phyloP scores from a whole-genome alignment of 2,113 vertebrate genomes.

The Cebus imitator region DNA sequence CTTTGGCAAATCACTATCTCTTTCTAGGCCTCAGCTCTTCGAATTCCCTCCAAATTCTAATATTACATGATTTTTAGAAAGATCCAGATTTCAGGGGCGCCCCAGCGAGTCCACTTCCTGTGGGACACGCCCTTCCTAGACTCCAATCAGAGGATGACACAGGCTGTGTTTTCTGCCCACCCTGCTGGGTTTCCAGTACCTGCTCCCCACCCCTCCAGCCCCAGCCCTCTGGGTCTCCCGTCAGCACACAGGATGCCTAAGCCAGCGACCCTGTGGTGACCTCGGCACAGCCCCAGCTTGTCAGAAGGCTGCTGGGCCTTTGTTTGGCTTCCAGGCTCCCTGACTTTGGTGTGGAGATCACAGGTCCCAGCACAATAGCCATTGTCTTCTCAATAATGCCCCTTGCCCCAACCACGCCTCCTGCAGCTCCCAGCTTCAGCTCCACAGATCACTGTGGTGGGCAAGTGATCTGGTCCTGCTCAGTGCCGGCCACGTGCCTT shows the following conservation, averaged over 20 bases:
- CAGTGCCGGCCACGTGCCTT: background rate
- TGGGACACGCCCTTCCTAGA: background rate
- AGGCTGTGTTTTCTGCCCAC: background rate
- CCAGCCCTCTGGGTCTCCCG: background rate
- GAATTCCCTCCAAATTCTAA: background rate
- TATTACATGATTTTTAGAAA: background rate
- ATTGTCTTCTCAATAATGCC: slow-evolving; percentile 93
- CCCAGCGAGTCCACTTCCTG: background rate
- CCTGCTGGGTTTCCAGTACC: background rate
- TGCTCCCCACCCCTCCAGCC: background rate
- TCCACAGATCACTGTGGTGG: background rate
- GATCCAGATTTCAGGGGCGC: background rate
- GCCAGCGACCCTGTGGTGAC: slow-evolving; percentile 85
- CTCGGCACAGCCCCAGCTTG: slow-evolving; percentile 82
- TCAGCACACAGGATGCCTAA: background rate
- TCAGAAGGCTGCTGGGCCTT: slow-evolving; percentile 84
- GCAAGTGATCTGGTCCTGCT: background rate
- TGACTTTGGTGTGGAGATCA: slow-evolving; percentile 92
- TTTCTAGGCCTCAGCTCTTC: background rate
- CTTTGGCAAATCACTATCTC: background rate
- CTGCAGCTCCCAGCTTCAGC: slow-evolving; percentile 1
- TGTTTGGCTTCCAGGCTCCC: slow-evolving; percentile 85
- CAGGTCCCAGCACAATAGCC: slow-evolving; percentile 89
- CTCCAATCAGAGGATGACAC: no score
- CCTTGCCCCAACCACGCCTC: slow-evolving; percentile 77